These are phyloP conservation scores for Pachyseris speciosa DNA, from an alignment of 64 coral and sea anemone species.

Conservation along the genomic window DNA sequence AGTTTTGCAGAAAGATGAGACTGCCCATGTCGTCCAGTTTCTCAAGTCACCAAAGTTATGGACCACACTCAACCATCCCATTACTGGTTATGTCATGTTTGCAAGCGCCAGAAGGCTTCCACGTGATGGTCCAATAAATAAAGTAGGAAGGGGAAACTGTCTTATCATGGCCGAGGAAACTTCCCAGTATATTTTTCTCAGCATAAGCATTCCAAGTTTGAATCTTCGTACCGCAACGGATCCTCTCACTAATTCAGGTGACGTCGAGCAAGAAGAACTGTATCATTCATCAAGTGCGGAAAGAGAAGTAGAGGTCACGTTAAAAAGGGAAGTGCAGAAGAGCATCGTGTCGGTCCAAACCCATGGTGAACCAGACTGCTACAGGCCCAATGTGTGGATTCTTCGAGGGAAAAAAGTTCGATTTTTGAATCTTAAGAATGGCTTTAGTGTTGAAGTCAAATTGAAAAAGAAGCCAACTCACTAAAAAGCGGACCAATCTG, in stretches of 20 bases:
- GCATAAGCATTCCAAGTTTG: not conserved
- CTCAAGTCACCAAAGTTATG: constrained; percentile 1
- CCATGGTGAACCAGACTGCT: not conserved
- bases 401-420: not conserved
- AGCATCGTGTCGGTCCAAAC: not conserved
- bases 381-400: not conserved
- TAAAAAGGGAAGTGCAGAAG: not conserved
- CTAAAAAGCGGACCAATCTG: no score
- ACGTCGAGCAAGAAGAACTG: not conserved
- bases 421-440: constrained; percentile 11
- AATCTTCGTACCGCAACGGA: not conserved
- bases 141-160: not conserved
- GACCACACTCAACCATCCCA: not conserved
- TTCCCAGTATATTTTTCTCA: not conserved
- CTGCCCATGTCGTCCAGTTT: constrained; percentile 18
- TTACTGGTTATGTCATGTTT: constrained; percentile 15
- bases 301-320: not conserved
- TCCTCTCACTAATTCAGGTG: not conserved
- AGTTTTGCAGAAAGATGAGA: not conserved
- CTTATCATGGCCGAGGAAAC: constrained; percentile 10
- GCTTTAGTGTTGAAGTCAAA: constrained; percentile 14
- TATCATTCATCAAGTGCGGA: not conserved
- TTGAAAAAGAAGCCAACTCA: no score
- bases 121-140: not conserved
- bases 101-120: not conserved